Evolutionary conservation across 2,113 vertebrate species (phyloP).

Genomic region (Caranx melampygus): DNA sequence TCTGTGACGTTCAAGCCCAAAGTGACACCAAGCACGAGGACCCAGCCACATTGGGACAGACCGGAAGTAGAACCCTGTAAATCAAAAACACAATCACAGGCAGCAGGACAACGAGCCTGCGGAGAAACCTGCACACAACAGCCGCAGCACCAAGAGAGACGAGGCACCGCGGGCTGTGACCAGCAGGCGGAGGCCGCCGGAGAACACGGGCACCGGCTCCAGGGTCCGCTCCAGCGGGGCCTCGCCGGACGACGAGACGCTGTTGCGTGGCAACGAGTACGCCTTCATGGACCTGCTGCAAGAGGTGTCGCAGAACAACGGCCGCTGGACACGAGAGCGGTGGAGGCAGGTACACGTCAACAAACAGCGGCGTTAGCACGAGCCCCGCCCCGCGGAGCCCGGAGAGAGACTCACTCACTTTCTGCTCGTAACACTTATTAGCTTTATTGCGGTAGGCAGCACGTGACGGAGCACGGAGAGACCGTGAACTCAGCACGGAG

Average conservation of each 20-base stretch:
- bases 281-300: slow-evolving; percentile 83
- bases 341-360: slow-evolving; percentile 80
- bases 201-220: not conserved
- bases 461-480: no score
- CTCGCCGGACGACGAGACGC: slow-evolving; percentile 72
- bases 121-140: not conserved
- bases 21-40: not conserved
- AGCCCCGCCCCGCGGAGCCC: no score
- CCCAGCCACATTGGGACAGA: not conserved
- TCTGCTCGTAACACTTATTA: no score
- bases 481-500: no score
- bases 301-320: slow-evolving; percentile 85
- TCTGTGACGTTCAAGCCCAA: not conserved
- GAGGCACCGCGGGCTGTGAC: not conserved
- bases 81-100: not conserved
- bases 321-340: slow-evolving; percentile 84
- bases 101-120: not conserved
- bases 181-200: not conserved
- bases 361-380: slow-evolving; percentile 46
- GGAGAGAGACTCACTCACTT: no score
- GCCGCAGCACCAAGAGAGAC: not conserved
- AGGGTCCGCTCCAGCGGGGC: slow-evolving; percentile 50
- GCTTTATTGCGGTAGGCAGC: no score
- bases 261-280: slow-evolving; percentile 72
- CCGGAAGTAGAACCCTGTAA: not conserved